These are phyloP conservation scores for Copidosoma aretas DNA, from an alignment of 2,888 invertebrate genomes.

Conservation along the genomic window DNA sequence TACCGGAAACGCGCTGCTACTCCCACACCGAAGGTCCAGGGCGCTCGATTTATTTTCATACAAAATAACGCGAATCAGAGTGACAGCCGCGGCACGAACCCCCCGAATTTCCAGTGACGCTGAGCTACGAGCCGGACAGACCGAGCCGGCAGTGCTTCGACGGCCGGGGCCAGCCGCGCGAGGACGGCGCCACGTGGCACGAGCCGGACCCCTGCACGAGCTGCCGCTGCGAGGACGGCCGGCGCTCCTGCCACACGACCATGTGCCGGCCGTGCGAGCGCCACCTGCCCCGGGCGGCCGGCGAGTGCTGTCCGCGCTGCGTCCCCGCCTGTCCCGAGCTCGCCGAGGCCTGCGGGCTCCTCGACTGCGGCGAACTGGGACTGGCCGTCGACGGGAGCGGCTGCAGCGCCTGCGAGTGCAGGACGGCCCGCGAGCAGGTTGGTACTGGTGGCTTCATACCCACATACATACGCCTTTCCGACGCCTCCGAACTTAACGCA, in stretches of 20 bases:
- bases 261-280: conserved; percentile 40
- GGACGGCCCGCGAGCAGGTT: conserved; percentile 10
- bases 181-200: conserved; percentile 48
- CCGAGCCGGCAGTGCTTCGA: conserved; percentile 34
- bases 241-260: conserved; percentile 50
- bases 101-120: conserved; percentile 7
- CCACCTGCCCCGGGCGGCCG: conserved; percentile 42
- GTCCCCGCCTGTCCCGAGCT: conserved; percentile 55
- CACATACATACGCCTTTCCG: no score
- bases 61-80: no score
- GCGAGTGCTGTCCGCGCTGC: conserved; percentile 51
- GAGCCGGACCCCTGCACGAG: conserved; percentile 49
- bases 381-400: conserved; percentile 52
- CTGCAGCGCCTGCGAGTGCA: conserved; percentile 53
- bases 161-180: conserved; percentile 44
- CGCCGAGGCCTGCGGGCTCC: conserved; percentile 33
- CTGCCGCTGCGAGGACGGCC: conserved; percentile 53
- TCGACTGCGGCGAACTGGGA: conserved; percentile 50
- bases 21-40: no score
- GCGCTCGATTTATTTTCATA: no score
- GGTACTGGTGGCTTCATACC: neutral
- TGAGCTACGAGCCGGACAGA: conserved; percentile 22
- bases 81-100: no score
- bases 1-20: no score
- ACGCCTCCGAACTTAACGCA: no score